These are phyloP conservation scores for Ascaphus truei DNA, from an alignment of 2,113 vertebrate genomes.

Conservation along the genomic window DNA sequence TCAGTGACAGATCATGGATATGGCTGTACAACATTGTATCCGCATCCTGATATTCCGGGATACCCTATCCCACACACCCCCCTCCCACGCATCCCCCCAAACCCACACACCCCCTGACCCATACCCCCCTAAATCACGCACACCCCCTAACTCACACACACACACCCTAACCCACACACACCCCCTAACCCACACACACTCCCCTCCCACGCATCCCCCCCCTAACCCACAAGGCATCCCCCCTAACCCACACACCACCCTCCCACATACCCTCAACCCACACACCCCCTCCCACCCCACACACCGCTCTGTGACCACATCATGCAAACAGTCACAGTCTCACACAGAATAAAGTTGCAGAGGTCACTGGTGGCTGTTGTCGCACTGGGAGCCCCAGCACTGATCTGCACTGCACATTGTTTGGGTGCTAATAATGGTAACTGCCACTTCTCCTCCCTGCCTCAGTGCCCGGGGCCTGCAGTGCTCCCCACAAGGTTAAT, in stretches of 20 bases:
- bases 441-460: too few species aligned
- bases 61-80: background rate
- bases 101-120: too few species aligned
- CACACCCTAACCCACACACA: background rate
- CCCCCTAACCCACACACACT: background rate
- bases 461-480: too few species aligned
- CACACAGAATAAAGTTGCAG: background rate
- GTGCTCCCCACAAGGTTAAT: background rate
- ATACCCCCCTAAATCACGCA: too few species aligned
- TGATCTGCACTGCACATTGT: constrained; percentile 17
- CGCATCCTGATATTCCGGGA: background rate
- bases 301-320: background rate
- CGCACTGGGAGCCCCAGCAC: background rate
- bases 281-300: too few species aligned
- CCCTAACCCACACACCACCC: background rate
- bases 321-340: background rate
- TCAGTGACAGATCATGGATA: background rate
- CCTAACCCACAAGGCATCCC: background rate
- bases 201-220: background rate
- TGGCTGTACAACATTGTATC: background rate
- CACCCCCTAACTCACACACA: background rate
- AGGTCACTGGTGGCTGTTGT: background rate
- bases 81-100: background rate
- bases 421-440: too few species aligned
- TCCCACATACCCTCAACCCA: background rate